phyloP scores from a whole-genome alignment of 2,797 vertebrate genomes.

The Petrocephalus sullivani region DNA sequence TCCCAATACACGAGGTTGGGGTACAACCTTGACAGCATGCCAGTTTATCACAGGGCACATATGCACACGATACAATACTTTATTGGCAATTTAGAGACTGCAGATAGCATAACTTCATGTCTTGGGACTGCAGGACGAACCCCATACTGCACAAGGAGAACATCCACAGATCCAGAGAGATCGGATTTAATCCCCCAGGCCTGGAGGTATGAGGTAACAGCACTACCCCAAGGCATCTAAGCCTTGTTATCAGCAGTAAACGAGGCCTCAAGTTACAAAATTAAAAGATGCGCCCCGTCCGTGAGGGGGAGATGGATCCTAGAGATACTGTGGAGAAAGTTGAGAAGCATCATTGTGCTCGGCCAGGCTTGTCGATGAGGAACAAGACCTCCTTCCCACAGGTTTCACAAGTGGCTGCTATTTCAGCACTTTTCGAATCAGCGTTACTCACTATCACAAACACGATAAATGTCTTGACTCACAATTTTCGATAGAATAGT shows the following conservation, averaged over 20 bases:
- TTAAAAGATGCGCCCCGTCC: not conserved
- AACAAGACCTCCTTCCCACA: slow-evolving; percentile 20
- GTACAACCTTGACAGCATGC: not conserved
- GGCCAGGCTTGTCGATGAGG: not conserved
- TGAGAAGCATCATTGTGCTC: slow-evolving; percentile 7
- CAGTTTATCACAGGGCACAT: not conserved
- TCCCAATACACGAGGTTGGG: not conserved
- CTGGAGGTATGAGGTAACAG: not conserved
- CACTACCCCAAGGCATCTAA: not conserved
- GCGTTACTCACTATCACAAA: not conserved
- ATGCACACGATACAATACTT: not conserved
- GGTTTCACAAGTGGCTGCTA: not conserved
- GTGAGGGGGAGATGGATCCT: not conserved
- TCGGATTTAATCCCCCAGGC: not conserved
- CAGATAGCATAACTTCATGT: not conserved
- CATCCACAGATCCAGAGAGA: not conserved
- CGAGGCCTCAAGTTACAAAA: not conserved
- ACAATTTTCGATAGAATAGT: not conserved
- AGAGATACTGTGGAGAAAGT: not conserved
- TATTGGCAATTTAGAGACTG: not conserved
- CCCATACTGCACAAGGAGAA: not conserved
- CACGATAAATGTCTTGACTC: not conserved
- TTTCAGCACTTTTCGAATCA: not conserved
- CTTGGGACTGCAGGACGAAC: not conserved
- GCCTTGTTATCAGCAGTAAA: not conserved